These are phyloP conservation scores for Trichopoda pennipes DNA, from an alignment of 2,888 invertebrate species.

Conservation along the genomic window DNA sequence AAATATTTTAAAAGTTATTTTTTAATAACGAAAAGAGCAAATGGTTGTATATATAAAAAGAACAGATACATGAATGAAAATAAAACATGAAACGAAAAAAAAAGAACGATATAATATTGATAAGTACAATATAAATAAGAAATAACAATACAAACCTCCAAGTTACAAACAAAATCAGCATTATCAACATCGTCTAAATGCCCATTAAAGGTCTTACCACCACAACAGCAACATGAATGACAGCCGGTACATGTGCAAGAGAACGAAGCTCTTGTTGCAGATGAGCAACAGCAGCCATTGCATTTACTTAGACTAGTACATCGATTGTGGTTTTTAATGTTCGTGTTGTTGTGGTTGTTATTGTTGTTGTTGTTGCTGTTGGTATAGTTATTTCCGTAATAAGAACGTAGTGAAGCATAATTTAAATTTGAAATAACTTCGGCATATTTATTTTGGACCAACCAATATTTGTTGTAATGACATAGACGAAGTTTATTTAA, in stretches of 20 bases:
- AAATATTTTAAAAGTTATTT: conserved; percentile 61
- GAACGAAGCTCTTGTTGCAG: conserved; percentile 18
- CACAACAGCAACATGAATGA: conserved; percentile 44
- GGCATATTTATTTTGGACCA: conserved; percentile 81
- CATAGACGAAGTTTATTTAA: conserved; percentile 80
- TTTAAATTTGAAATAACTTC: conserved; percentile 81
- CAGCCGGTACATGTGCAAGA: conserved; percentile 47
- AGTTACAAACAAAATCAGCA: conserved; percentile 76
- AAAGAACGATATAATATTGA: conserved; percentile 20
- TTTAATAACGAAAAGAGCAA: neutral
- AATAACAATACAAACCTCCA: conserved; percentile 78
- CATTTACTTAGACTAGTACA: conserved; percentile 31
- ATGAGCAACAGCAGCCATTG: conserved; percentile 62
- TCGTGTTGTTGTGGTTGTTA: conserved; percentile 7
- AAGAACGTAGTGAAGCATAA: conserved; percentile 78
- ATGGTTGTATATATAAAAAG: neutral
- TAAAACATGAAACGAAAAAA: conserved; percentile 30
- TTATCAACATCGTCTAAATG: conserved; percentile 70
- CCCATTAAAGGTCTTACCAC: conserved; percentile 35
- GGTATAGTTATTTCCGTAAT: conserved; percentile 76
- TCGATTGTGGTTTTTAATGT: conserved; percentile 39
- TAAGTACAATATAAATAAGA: conserved; percentile 36
- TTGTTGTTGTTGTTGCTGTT: neutral
- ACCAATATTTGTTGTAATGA: conserved; percentile 81
- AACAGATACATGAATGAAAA: conserved; percentile 11